A percentile compares a stretch with the other conserved stretches of the same genome.
Evolutionary conservation across 2,113 vertebrate genomes (phyloP).

Genomic region (Panthera tigris): DNA sequence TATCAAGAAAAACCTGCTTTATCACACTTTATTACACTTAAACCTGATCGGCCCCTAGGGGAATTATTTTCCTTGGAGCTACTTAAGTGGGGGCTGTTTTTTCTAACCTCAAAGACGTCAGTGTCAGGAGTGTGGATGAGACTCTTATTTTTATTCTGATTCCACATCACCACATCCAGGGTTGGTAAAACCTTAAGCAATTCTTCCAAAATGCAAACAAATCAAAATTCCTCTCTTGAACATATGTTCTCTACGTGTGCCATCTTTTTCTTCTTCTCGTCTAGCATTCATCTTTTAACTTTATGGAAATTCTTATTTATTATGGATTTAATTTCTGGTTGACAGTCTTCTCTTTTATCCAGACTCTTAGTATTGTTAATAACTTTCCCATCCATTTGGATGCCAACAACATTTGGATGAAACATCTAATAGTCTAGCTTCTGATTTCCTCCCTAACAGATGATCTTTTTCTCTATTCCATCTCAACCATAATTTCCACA

Average conservation of each 20-base stretch:
- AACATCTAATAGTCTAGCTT: background rate
- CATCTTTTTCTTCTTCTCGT: background rate
- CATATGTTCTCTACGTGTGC: background rate
- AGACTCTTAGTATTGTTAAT: background rate
- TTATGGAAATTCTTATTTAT: background rate
- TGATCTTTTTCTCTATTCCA: background rate
- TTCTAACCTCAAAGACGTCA: background rate
- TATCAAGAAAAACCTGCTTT: background rate
- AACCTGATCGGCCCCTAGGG: background rate
- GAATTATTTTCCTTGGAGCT: background rate
- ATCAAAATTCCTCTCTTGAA: background rate
- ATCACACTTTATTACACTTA: background rate
- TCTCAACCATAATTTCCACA: background rate
- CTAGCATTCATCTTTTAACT: background rate
- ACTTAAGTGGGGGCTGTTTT: background rate
- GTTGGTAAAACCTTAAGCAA: background rate
- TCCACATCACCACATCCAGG: background rate
- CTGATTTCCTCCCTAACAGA: background rate
- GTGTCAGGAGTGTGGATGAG: background rate
- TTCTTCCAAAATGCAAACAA: background rate
- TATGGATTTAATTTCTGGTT: background rate
- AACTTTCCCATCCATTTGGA: background rate
- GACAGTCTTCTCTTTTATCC: background rate
- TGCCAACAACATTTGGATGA: background rate
- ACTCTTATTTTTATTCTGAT: background rate